These are phyloP conservation scores for Columba guinea DNA, from an alignment of 2,797 vertebrate genomes.

Conservation along the genomic window DNA sequence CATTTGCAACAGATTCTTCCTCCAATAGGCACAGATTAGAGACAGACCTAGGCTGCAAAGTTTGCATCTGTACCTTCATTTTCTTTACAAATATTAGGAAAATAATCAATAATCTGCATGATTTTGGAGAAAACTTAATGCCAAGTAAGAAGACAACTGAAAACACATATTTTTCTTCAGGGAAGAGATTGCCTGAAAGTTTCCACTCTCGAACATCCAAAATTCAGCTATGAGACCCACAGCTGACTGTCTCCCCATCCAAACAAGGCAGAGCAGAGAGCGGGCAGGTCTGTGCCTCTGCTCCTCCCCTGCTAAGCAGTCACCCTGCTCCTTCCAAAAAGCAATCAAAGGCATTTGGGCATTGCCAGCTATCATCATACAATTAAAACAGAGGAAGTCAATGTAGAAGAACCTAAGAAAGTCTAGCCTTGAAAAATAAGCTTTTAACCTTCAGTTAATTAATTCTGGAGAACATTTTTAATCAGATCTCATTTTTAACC, in stretches of 20 bases:
- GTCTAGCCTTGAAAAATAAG: background rate
- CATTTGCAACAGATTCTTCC: background rate
- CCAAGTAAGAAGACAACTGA: background rate
- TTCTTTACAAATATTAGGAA: background rate
- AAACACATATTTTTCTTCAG: background rate
- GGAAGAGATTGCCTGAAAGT: background rate
- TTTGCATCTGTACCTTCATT: background rate
- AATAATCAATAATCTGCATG: background rate
- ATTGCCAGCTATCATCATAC: background rate
- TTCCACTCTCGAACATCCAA: background rate
- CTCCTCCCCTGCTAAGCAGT: background rate
- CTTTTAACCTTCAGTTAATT: background rate
- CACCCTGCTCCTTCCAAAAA: background rate
- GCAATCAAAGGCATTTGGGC: background rate
- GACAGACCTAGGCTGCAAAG: background rate
- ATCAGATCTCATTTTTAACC: background rate
- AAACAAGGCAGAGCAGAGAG: background rate
- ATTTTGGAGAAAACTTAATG: background rate
- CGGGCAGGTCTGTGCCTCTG: background rate
- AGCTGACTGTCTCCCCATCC: background rate
- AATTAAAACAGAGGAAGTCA: slow-evolving; percentile 1
- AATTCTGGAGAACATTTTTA: background rate
- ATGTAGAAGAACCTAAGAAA: background rate
- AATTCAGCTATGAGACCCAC: background rate
- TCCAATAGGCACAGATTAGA: background rate